These are phyloP conservation scores for Yponomeuta malinellus DNA, from an alignment of 2,888 invertebrate genomes.

Conservation along the genomic window DNA sequence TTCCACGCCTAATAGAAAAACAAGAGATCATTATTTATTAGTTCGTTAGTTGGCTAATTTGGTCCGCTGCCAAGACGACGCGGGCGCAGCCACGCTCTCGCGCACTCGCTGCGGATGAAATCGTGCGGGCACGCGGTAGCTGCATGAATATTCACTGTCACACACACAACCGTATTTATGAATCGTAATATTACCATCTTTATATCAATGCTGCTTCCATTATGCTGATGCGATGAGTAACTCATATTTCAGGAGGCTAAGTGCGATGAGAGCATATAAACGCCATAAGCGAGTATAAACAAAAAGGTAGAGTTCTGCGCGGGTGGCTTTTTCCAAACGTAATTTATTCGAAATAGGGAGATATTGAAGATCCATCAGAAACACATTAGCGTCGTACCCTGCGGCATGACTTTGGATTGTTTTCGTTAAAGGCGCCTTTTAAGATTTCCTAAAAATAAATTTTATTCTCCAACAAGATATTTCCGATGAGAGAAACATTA, in stretches of 20 bases:
- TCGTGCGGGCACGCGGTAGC: slow-evolving; percentile 55
- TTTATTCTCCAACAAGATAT: slow-evolving; percentile 24
- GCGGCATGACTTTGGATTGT: slow-evolving; percentile 43
- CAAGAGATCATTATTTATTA: slow-evolving; percentile 76
- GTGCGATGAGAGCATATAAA: not conserved
- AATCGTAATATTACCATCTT: slow-evolving; percentile 14
- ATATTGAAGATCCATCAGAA: slow-evolving; percentile 70
- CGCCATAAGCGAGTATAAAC: not conserved
- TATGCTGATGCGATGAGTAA: slow-evolving; percentile 16
- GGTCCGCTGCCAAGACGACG: slow-evolving; percentile 65
- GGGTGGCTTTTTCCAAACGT: slow-evolving; percentile 30
- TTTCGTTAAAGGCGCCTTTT: slow-evolving; percentile 28
- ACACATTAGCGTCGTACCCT: slow-evolving; percentile 62
- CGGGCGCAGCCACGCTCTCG: slow-evolving; percentile 65
- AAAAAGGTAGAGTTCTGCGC: not conserved
- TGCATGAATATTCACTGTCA: slow-evolving; percentile 28
- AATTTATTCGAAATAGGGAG: slow-evolving; percentile 51
- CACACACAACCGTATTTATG: slow-evolving; percentile 7
- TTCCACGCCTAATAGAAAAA: slow-evolving; percentile 70
- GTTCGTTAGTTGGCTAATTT: slow-evolving; percentile 74
- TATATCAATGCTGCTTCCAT: not conserved
- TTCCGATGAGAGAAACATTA: slow-evolving; percentile 50
- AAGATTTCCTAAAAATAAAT: slow-evolving; percentile 25
- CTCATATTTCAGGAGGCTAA: slow-evolving; percentile 18
- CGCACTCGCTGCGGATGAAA: slow-evolving; percentile 57